Conservation (phyloP, 2,797 vertebrate species). For the Anabas testudineus region DNA sequence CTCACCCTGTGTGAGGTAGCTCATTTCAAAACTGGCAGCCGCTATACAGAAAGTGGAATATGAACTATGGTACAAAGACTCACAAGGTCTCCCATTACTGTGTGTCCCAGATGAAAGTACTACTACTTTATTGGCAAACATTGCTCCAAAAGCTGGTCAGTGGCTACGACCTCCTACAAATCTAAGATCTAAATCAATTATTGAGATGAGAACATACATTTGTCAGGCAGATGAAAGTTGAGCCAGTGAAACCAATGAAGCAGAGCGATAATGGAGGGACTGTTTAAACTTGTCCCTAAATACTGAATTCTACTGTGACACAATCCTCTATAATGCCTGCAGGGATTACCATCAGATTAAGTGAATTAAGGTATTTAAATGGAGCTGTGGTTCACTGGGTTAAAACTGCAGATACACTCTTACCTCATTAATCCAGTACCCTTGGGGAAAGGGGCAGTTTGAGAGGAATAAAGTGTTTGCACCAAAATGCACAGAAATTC, state of each 20-base stretch:
- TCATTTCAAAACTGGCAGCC: constrained; percentile 56
- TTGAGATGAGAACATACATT: constrained; percentile 44
- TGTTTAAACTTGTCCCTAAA: constrained; percentile 77
- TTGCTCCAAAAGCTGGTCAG: constrained; percentile 47
- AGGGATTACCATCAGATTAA: constrained; percentile 83
- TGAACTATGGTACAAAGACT: constrained; percentile 58
- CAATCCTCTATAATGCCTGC: constrained; percentile 76
- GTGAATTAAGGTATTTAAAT: constrained; percentile 82
- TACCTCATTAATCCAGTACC: constrained; percentile 67
- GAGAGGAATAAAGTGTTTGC: constrained; percentile 37
- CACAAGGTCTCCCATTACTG: constrained; percentile 54
- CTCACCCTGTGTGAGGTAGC: constrained; percentile 47
- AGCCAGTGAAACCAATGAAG: constrained; percentile 33
- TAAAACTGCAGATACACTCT: constrained; percentile 72
- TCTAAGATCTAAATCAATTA: constrained; percentile 59
- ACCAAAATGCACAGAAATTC: constrained; percentile 61
- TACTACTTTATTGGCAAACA: constrained; percentile 64
- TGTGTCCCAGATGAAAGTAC: constrained; percentile 56
- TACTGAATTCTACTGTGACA: constrained; percentile 73
- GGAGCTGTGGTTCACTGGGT: constrained; percentile 75
- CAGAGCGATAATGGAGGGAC: constrained; percentile 46
- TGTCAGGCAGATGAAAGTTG: constrained; percentile 62
- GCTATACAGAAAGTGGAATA: constrained; percentile 51
- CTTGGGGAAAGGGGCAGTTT: constrained; percentile 39
- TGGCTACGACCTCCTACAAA: constrained; percentile 36